Evolutionary conservation across 2,113 vertebrate genomes (phyloP).

Genomic region (Paraplagusia blochii): DNA sequence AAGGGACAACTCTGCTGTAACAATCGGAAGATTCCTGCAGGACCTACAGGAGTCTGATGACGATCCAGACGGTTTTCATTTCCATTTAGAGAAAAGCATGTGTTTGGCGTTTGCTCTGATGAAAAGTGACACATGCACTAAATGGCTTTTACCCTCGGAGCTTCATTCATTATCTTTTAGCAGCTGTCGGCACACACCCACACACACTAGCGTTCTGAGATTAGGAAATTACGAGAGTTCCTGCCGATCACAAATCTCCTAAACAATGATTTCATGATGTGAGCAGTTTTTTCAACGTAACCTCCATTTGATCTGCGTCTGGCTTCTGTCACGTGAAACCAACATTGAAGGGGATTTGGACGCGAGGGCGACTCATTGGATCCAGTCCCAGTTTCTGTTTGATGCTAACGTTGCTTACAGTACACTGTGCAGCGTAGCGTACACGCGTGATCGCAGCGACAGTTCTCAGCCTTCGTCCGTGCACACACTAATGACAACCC

Average conservation of each 20-base stretch:
- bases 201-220: conserved; percentile 51
- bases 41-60: conserved; percentile 50
- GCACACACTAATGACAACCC: conserved; percentile 66
- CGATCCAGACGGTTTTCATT: conserved; percentile 47
- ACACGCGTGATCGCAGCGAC: conserved; percentile 47
- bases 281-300: conserved; percentile 37
- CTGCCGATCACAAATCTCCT: conserved; percentile 47
- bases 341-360: conserved; percentile 48
- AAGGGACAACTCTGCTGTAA: no score
- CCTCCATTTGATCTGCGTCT: conserved; percentile 31
- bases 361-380: conserved; percentile 39
- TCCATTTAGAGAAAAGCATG: conserved; percentile 55
- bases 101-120: conserved; percentile 49
- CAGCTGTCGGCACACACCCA: conserved; percentile 36
- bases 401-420: conserved; percentile 42
- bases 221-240: conserved; percentile 60
- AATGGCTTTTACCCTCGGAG: conserved; percentile 42
- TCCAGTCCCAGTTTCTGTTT: conserved; percentile 38
- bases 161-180: conserved; percentile 35
- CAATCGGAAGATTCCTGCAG: conserved; percentile 57
- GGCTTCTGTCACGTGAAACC: conserved; percentile 47
- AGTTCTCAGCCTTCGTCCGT: conserved; percentile 43
- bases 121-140: conserved; percentile 46
- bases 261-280: conserved; percentile 60
- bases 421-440: conserved; percentile 47